Percentiles rank a stretch among this genome's conserved stretches.
Conservation (phyloP, 2,113 vertebrate species). For the Anhinga rufa region DNA sequence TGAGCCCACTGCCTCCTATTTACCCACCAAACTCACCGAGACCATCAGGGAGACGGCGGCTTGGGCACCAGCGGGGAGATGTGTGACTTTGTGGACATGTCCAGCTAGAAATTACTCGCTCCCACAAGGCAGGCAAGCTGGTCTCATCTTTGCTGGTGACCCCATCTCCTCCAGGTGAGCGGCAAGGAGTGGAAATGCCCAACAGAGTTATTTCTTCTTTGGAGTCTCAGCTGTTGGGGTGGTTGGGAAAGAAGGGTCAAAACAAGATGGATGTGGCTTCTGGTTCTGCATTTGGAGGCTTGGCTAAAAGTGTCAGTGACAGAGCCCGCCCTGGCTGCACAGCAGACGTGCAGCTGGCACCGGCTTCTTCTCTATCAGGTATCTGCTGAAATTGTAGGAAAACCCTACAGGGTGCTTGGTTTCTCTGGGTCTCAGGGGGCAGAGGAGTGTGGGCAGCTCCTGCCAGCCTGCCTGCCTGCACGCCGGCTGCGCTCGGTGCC, state of each 20-base stretch:
- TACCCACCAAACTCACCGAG: not conserved
- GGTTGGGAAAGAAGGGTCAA: not conserved
- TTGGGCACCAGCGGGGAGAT: not conserved
- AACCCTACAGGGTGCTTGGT: not conserved
- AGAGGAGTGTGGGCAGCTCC: not conserved
- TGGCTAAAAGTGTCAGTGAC: not conserved
- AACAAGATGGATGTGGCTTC: not conserved
- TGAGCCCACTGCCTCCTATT: not conserved
- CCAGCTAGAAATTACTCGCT: not conserved
- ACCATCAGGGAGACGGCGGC: not conserved
- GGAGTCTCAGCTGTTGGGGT: not conserved
- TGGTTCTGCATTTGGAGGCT: not conserved
- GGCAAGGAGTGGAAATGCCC: not conserved
- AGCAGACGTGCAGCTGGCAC: not conserved
- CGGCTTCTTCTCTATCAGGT: not conserved
- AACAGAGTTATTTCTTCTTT: not conserved
- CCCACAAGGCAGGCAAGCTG: not conserved
- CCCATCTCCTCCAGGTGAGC: not conserved
- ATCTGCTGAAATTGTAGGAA: not conserved
- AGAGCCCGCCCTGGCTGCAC: not conserved
- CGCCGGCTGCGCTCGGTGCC: rapidly evolving
- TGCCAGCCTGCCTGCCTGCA: not conserved
- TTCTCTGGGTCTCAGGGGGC: not conserved
- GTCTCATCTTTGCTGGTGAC: rapidly evolving
- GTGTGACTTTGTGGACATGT: not conserved